phyloP scores from a whole-genome alignment of 2,888 invertebrate genomes.

The Ctenicera cuprea region DNA sequence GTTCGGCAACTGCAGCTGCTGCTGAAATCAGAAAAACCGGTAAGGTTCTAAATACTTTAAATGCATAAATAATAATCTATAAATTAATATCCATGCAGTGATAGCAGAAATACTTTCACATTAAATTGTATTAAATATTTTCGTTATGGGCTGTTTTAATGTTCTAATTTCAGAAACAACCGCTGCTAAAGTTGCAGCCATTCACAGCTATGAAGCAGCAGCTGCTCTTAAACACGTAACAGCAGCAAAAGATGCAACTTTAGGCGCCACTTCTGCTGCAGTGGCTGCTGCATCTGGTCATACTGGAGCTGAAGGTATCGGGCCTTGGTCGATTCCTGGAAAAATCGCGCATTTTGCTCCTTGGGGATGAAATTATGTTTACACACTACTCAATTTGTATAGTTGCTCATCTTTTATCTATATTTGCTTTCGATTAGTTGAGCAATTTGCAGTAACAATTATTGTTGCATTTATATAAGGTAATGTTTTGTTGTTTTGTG shows the following conservation, averaged over 20 bases:
- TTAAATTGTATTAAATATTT: no score
- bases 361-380: constrained; percentile 18
- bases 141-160: no score
- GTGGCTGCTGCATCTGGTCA: constrained; percentile 64
- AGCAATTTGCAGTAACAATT: no score
- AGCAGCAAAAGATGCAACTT: constrained; percentile 77
- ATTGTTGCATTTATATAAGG: no score
- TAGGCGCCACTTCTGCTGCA: constrained; percentile 69
- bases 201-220: constrained; percentile 76
- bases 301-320: constrained; percentile 56
- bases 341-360: constrained; percentile 30
- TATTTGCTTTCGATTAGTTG: no score
- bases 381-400: background rate
- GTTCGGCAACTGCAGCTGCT: constrained; percentile 82
- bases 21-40: constrained; percentile 81
- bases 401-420: no score
- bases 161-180: constrained; percentile 73
- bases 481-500: no score
- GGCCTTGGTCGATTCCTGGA: constrained; percentile 46
- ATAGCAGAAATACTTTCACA: no score
- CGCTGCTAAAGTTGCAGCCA: constrained; percentile 77
- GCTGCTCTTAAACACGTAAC: constrained; percentile 77
- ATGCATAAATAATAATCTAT: no score
- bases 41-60: no score
- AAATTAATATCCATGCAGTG: no score